These are phyloP conservation scores for Drosophila rhopaloa DNA, from an alignment of 1,140 invertebrate genomes.

Conservation along the genomic window DNA sequence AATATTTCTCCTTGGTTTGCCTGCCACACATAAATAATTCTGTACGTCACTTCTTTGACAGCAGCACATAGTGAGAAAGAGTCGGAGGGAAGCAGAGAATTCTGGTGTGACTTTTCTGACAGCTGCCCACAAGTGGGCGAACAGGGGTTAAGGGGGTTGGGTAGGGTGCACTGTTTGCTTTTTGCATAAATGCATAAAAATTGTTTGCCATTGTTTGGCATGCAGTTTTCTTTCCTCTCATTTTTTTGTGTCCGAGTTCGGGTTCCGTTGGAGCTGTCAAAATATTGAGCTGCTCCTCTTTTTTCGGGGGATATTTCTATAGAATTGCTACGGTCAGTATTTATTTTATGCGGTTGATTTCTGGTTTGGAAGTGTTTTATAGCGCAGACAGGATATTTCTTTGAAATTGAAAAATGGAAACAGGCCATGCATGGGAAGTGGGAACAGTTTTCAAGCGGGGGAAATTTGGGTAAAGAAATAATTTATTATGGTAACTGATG, in stretches of 20 bases:
- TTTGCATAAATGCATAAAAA: slow-evolving; percentile 83
- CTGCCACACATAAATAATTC: slow-evolving; percentile 65
- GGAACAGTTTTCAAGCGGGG: slow-evolving; percentile 9
- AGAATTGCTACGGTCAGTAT: slow-evolving; percentile 45
- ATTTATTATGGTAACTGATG: neutral
- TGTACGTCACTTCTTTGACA: slow-evolving; percentile 65
- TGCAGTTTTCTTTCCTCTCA: slow-evolving; percentile 37
- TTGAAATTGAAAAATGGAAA: slow-evolving; percentile 66
- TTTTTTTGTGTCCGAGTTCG: slow-evolving; percentile 22
- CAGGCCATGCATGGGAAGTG: neutral
- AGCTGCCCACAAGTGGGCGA: slow-evolving; percentile 41
- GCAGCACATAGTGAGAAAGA: slow-evolving; percentile 48
- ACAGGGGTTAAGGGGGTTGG: neutral
- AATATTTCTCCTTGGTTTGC: slow-evolving; percentile 29
- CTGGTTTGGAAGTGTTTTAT: slow-evolving; percentile 52
- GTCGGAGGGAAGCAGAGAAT: slow-evolving; percentile 23
- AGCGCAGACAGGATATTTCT: slow-evolving; percentile 64
- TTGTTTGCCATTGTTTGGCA: slow-evolving; percentile 77
- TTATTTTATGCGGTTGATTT: slow-evolving; percentile 48
- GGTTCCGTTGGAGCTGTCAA: slow-evolving; percentile 64
- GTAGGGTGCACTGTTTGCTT: slow-evolving; percentile 33
- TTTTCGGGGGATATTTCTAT: slow-evolving; percentile 51
- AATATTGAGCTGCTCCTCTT: slow-evolving; percentile 78
- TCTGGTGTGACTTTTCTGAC: slow-evolving; percentile 77
- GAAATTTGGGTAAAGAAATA: neutral